phyloP scores from a whole-genome alignment of 2,888 invertebrate species.

The Hemithea aestivaria region DNA sequence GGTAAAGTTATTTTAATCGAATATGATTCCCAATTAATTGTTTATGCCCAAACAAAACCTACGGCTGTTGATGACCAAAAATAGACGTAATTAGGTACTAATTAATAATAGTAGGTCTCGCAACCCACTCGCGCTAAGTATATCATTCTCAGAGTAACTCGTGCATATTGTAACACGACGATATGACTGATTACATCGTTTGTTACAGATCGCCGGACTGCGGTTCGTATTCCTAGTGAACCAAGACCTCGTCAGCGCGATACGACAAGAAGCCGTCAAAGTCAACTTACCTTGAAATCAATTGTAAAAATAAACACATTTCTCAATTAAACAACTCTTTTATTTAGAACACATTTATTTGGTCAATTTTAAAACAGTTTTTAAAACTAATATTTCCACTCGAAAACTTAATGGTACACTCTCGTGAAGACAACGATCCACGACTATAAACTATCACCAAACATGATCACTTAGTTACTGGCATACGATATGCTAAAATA shows the following conservation, averaged over 20 bases:
- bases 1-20: too few species aligned
- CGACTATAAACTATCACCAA: conserved; percentile 58
- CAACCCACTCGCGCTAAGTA: too few species aligned
- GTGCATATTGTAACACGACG: too few species aligned
- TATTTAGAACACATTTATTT: conserved; percentile 78
- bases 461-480: conserved; percentile 73
- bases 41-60: too few species aligned
- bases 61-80: too few species aligned
- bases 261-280: conserved; percentile 92
- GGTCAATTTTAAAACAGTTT: conserved; percentile 71
- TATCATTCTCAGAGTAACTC: too few species aligned
- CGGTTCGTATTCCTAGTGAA: conserved; percentile 96
- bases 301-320: too few species aligned
- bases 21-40: too few species aligned
- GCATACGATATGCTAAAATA: conserved; percentile 66
- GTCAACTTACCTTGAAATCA: conserved; percentile 78
- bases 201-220: conserved; percentile 88
- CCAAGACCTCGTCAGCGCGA: conserved; percentile 92
- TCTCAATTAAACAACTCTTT: conserved; percentile 40
- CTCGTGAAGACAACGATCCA: conserved; percentile 41
- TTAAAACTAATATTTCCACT: conserved; percentile 70
- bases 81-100: too few species aligned
- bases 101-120: too few species aligned
- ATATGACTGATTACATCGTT: conserved; percentile 4
- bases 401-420: conserved; percentile 60